Percentiles rank a stretch among this genome's conserved stretches.
These are phyloP conservation scores for Erethizon dorsatum DNA, from an alignment of 2,797 vertebrate genomes.

Conservation along the genomic window DNA sequence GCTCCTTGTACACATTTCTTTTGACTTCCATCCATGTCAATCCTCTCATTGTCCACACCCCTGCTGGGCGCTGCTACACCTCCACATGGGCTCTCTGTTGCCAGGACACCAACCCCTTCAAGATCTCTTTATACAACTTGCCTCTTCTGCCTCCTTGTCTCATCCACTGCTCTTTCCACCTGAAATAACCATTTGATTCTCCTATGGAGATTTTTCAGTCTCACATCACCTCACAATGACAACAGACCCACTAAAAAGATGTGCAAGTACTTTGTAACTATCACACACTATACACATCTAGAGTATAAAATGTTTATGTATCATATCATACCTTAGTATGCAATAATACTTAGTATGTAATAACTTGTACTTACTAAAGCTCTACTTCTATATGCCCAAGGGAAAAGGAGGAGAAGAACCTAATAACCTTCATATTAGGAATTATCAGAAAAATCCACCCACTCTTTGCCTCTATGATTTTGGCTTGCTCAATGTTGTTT, in stretches of 20 bases:
- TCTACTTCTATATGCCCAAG: background rate
- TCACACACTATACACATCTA: background rate
- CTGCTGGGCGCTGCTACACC: too few species aligned
- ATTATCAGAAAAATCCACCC: conserved; percentile 13
- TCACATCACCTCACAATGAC: background rate
- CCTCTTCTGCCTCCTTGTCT: background rate
- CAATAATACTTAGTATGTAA: background rate
- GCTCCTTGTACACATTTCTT: background rate
- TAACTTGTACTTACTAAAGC: background rate
- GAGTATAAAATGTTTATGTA: background rate
- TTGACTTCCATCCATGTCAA: background rate
- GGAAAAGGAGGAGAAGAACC: background rate
- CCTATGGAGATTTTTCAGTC: background rate
- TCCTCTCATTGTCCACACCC: background rate
- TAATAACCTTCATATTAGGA: background rate
- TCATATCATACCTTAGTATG: background rate
- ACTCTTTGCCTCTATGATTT: conserved; percentile 20
- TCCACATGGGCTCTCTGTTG: background rate
- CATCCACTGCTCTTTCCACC: background rate
- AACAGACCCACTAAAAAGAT: background rate
- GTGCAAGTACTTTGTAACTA: background rate
- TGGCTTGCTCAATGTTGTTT: conserved; percentile 52
- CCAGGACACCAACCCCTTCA: background rate
- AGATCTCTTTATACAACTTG: background rate
- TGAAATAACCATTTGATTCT: background rate